Evolutionary conservation across 2,113 vertebrate species (phyloP), one percentile per base, ranked within the genome.

Genomic region (Chlorodrepanis virens): DNA sequence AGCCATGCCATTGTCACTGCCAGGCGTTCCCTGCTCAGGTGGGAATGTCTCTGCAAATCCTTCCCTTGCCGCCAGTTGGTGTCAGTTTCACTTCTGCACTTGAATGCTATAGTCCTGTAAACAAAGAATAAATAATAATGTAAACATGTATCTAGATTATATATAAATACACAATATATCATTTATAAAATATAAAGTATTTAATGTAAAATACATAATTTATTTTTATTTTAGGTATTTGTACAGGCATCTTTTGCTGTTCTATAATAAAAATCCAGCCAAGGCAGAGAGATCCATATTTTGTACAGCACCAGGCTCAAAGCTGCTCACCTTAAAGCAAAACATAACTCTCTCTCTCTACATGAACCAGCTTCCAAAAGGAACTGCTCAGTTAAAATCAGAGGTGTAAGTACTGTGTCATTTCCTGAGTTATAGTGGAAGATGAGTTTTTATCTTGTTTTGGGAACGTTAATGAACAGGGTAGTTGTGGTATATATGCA

Each of bases 331-430:
- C 83, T 83, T 99, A 18, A 99, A 99, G 96, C 98, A 96, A n/a
- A 98, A 98, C 61, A 92, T 98, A 89, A 97, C 96, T 20, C 39
- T 99, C 25, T 98, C 98, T 89, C 98, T 99, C 22, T 99, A 99
- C 81, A 91, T 99, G 95, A 99, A 99, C 97, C 98, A 99, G 35
- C 95, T 99, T 47, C 99, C 99, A 28, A 99, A 99, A 98, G 99
- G 99, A 83, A 98, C 99, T 13, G 98, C 99, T 63, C 98, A 98
- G 79, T 98, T 99, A 61, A 98, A 98, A 23, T 96, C 98, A 35
- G 97, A 97, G 3, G 33, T 99, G 99, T 99, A 97, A 98, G 99
- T 98, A 93, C 68, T 2, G 0, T 53, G 39, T 11, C 72, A 10
- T 87, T 95, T 94, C 21, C 29, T 8, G 10, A 49, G 10, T 5